Base-by-base conservation (phyloP, 2,888 invertebrate genomes). In the Lutraria lutraria region DNA sequence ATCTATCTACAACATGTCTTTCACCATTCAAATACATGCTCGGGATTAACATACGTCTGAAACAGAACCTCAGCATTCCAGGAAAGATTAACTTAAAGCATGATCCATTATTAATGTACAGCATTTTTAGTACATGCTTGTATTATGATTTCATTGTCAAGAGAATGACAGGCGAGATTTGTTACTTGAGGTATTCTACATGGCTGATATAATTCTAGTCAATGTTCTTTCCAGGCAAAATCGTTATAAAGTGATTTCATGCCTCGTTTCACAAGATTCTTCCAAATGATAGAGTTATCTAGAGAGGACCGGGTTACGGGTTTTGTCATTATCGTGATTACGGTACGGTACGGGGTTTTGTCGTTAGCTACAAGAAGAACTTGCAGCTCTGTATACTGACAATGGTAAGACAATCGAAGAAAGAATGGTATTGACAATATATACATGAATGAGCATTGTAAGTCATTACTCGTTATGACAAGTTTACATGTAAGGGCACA, bases 161-260 rank as follows among this genome's bases (percentile, higher is more conserved):
- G 56, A 34, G 8, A 56, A 34, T 83, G 83, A 83, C 83, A 63
- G 83, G 63, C 83, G 34, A 60, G 83, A 83, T 83, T 60, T 63
- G 60, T 63, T 13, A 83, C 34, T 63, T 6, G 16, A 19, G 29
- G 63, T 60, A 34, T 25, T 34, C 34, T 34, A 76, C 76, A 76
- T 19, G 76, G 16, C 34, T 76, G 76, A 76, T 76, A 34, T 19
- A 31, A 16, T 76, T n/a, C 25, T 25, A 19, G 63, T 16, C 25
- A 82, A 83, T 83, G 83, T 56, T 10, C 29, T 83, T 83, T 83
- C 83, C 83, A 83, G 83, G 60, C 83, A 63, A 60, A 56, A 43
- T 85, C 85, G 85, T 85, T 85, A 85, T 85, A 85, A 85, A 85
- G 85, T 85, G 76, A 85, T 85, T 85, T 85, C 72, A 60, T 56